Percentiles rank a stretch among this genome's conserved stretches.
Evolutionary conservation across 2,888 invertebrate genomes (phyloP).

Genomic region (Orgyia antiqua): DNA sequence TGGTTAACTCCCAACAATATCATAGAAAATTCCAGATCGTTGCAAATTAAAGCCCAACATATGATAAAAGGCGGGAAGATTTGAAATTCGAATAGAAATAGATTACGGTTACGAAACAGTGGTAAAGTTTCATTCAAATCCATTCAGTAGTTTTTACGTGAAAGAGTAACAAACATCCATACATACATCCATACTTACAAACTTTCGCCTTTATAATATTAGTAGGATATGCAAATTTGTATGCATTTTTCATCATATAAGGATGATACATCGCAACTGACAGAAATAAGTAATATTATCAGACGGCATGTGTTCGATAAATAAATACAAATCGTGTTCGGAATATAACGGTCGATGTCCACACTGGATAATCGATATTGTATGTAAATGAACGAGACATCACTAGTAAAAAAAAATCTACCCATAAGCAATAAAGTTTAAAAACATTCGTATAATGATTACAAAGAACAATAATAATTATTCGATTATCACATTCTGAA

Average conservation of each 20-base stretch:
- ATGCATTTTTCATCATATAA: constrained; percentile 17
- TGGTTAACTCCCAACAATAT: too few species aligned
- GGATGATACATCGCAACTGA: constrained; percentile 13
- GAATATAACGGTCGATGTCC: constrained; percentile 15
- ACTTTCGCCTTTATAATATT: too few species aligned
- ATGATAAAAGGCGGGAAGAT: too few species aligned
- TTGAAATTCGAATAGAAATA: too few species aligned
- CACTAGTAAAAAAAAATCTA: constrained; percentile 15
- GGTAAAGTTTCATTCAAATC: too few species aligned
- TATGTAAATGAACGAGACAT: constrained; percentile 27
- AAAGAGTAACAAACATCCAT: too few species aligned
- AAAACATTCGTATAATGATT: constrained; percentile 15
- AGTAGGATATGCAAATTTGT: constrained; percentile 18
- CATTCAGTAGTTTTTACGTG: too few species aligned
- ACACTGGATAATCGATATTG: constrained; percentile 32
- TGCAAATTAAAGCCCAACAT: too few species aligned
- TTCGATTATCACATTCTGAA: constrained; percentile 16
- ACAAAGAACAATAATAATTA: constrained; percentile 16
- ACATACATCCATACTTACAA: too few species aligned
- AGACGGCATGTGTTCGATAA: constrained; percentile 10
- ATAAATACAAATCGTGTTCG: constrained; percentile 19
- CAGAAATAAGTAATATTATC: constrained; percentile 16
- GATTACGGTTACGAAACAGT: too few species aligned
- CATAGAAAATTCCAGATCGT: too few species aligned
- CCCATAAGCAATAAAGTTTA: constrained; percentile 13